Base-by-base conservation (phyloP, 30 jellyfish, hydroid and myxozoan genomes). In the Hydractinia echinata region DNA sequence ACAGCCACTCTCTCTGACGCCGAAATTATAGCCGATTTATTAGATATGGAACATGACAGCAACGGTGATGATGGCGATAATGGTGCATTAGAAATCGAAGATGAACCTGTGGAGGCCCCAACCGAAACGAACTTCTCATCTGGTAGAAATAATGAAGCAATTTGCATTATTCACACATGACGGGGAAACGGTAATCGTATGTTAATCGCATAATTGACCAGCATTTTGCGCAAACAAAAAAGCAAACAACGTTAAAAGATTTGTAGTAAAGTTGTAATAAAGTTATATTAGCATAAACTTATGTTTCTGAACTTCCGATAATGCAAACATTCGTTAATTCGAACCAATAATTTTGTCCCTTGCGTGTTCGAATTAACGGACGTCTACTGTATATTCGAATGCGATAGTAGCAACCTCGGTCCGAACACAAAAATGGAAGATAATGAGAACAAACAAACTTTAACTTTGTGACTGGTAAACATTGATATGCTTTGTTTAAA, bases 331-430 rank as follows among this genome's bases (percentile, higher is more conserved):
- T 64, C 74, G 74, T 51, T 64, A 64, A 64, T 13, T 64, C 74
- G 74, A 6, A 64, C 74, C 3, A 64, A 1, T 6, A 6, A 6
- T 64, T 13, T 0, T 0, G 74, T 64, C 74, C 74, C 6, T 64
- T 64, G 74, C 0, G 18, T 64, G 74, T 64, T 64, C 74, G 74
- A 64, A 64, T 64, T 6, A 64, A 64, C 16, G 74, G 74, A 64
- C 39, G 74, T 64, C 44, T 30, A 30, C 44, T 30, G 44, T 30
- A 30, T 30, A n/a, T n/a, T n/a, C n/a, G n/a, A n/a, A n/a, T n/a
- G n/a, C n/a, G n/a, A n/a, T n/a, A n/a, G n/a, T n/a, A n/a, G n/a
- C n/a, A n/a, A n/a, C n/a, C n/a, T n/a, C n/a, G n/a, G n/a, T n/a
- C n/a, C n/a, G n/a, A n/a, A n/a, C n/a, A n/a, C n/a, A n/a, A n/a